Percentiles rank a stretch among this genome's conserved stretches.
phyloP scores from a whole-genome alignment of 1,140 invertebrate genomes.

The Phymastichus coffea region DNA sequence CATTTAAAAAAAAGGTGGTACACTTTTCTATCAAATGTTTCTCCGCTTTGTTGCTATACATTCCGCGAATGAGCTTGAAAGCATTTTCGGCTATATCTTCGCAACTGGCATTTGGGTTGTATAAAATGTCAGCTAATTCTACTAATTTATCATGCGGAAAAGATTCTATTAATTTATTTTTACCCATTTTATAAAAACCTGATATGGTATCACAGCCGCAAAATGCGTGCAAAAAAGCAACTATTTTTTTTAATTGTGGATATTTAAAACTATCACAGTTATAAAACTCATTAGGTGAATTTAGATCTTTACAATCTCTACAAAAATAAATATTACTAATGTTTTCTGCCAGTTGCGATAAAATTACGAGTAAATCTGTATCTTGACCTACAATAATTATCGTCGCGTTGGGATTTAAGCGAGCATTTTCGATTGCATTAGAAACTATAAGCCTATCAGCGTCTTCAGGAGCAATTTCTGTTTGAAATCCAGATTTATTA shows the following conservation, averaged over 20 bases:
- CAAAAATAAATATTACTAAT: background rate
- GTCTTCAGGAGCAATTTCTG: no score
- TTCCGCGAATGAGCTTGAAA: slow-evolving; percentile 1
- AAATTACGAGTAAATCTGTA: slow-evolving; percentile 18
- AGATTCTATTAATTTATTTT: slow-evolving; percentile 17
- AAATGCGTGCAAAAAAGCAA: slow-evolving; percentile 23
- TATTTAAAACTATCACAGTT: slow-evolving; percentile 7
- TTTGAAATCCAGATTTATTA: no score
- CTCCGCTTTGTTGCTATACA: slow-evolving; percentile 13
- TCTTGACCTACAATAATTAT: slow-evolving; percentile 18
- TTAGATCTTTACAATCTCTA: background rate
- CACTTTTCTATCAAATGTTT: background rate
- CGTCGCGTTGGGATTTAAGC: background rate
- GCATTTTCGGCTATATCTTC: background rate
- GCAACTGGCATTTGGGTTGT: slow-evolving; percentile 7
- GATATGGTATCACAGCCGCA: background rate
- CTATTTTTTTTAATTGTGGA: slow-evolving; percentile 9
- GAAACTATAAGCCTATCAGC: no score
- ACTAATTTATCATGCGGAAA: background rate
- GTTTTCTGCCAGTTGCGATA: background rate
- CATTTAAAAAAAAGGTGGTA: background rate
- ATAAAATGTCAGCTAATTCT: background rate
- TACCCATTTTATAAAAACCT: background rate
- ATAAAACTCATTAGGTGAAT: background rate
- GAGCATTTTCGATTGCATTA: slow-evolving; percentile 19